phyloP scores from a whole-genome alignment of 1,140 invertebrate species.

The Homalodisca vitripennis region DNA sequence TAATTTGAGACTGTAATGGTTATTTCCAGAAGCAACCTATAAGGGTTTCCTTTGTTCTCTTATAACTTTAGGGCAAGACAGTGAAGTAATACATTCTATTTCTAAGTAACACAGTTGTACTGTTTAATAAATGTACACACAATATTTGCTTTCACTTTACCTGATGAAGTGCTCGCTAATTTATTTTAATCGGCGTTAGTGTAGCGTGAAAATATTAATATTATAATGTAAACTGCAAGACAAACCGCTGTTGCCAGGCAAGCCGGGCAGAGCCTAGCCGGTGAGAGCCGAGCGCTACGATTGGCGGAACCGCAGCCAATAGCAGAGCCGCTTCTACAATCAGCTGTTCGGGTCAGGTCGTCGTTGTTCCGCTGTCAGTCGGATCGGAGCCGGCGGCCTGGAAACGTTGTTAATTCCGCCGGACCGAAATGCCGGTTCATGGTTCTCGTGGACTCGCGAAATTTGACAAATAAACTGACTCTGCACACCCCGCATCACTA shows the following conservation, averaged over 20 bases:
- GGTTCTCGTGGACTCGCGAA: background rate
- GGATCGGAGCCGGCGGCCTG: background rate
- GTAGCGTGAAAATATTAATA: too few species aligned
- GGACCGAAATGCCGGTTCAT: background rate
- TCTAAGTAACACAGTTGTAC: too few species aligned
- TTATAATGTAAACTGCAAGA: too few species aligned
- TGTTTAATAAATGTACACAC: too few species aligned
- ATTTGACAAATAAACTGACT: background rate
- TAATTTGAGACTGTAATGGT: too few species aligned
- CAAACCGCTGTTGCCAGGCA: conserved; percentile 9
- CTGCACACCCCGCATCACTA: background rate
- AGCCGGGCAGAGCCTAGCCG: background rate
- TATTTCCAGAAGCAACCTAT: too few species aligned
- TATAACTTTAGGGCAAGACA: too few species aligned
- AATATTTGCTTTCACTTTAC: too few species aligned
- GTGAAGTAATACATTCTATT: too few species aligned
- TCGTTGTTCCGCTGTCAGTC: conserved; percentile 2
- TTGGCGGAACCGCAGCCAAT: conserved; percentile 28
- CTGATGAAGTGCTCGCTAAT: too few species aligned
- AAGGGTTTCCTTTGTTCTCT: too few species aligned
- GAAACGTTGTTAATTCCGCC: background rate
- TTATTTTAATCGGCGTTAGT: too few species aligned
- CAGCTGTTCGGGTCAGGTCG: conserved; percentile 25
- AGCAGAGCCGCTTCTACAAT: conserved; percentile 20
- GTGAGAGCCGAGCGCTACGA: conserved; percentile 1